Conservation (phyloP, 2,113 vertebrate genomes). For the Ellobius talpinus region DNA sequence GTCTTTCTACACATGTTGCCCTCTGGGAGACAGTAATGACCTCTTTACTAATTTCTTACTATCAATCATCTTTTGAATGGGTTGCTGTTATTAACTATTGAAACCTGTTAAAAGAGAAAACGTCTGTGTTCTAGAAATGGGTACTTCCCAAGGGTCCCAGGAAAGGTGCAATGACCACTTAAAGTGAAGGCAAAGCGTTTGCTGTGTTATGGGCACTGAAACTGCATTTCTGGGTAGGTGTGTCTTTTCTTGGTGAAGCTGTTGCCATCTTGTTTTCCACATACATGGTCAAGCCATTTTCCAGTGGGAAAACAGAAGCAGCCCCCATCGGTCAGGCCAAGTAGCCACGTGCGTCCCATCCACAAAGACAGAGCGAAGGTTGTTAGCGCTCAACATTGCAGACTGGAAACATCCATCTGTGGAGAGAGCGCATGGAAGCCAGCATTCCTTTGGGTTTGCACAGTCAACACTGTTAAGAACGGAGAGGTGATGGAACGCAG, state of each 20-base stretch:
- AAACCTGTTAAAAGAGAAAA: slow-evolving; percentile 43
- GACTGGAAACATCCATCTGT: slow-evolving; percentile 73
- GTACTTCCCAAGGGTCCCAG: slow-evolving; percentile 55
- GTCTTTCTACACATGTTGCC: background rate
- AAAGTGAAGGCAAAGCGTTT: slow-evolving; percentile 61
- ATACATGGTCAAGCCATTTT: slow-evolving; percentile 72
- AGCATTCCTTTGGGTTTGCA: slow-evolving; percentile 69
- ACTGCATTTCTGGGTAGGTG: slow-evolving; percentile 21
- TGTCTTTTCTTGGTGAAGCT: slow-evolving; percentile 73
- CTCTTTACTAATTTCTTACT: background rate
- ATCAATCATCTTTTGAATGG: background rate
- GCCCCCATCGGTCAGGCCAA: slow-evolving; percentile 77
- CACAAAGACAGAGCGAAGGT: slow-evolving; percentile 71
- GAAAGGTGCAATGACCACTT: slow-evolving; percentile 61
- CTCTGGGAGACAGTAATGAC: slow-evolving; percentile 11
- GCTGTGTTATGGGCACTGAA: slow-evolving; percentile 37
- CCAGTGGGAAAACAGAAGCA: slow-evolving; percentile 69
- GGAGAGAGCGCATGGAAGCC: slow-evolving; percentile 76
- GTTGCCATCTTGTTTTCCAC: slow-evolving; percentile 61
- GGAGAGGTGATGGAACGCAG: slow-evolving; percentile 65
- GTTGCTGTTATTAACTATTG: slow-evolving; percentile 28
- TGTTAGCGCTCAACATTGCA: slow-evolving; percentile 77
- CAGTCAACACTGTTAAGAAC: slow-evolving; percentile 76
- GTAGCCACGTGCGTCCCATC: slow-evolving; percentile 66
- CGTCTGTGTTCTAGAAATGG: slow-evolving; percentile 47